Evolutionary conservation across 2,797 vertebrate species (phyloP).

Genomic region (Phrynocephalus guinanensis): DNA sequence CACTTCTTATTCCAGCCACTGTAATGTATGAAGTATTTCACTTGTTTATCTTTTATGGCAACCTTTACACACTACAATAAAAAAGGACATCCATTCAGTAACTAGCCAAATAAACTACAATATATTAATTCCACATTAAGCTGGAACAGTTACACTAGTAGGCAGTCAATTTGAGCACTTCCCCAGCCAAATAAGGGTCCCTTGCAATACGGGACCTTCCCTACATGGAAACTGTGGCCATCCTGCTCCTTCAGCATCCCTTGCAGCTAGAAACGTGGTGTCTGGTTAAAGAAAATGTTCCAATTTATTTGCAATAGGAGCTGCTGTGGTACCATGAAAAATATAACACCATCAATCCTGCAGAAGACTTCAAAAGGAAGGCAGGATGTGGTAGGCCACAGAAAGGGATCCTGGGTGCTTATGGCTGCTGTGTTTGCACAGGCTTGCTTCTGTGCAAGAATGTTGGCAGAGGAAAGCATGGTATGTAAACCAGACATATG

Average conservation of each 20-base stretch:
- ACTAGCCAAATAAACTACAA: neutral
- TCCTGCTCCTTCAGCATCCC: neutral
- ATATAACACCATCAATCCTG: neutral
- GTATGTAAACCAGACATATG: neutral
- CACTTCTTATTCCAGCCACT: slow-evolving; percentile 99
- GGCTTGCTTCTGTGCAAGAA: slow-evolving; percentile 5
- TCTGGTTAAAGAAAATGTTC: neutral
- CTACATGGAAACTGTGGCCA: too few species aligned
- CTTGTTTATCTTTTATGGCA: slow-evolving; percentile 99
- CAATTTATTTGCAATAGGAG: too few species aligned
- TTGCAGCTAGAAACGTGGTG: neutral
- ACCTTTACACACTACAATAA: slow-evolving; percentile 95
- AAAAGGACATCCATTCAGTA: slow-evolving; percentile 59
- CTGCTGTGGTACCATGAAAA: neutral
- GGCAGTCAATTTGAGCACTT: neutral
- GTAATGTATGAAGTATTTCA: slow-evolving; percentile 99
- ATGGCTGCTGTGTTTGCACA: slow-evolving; percentile 13
- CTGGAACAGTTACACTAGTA: neutral
- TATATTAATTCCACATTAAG: neutral
- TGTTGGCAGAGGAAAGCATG: neutral
- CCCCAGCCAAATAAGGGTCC: neutral
- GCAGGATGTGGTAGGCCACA: neutral
- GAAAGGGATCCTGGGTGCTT: neutral
- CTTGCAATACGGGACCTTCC: neutral
- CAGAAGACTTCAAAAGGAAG: neutral